Percentiles rank a stretch among this genome's conserved stretches.
These are phyloP conservation scores for Tenualosa ilisha DNA, from an alignment of 2,797 vertebrate species.

Conservation along the genomic window DNA sequence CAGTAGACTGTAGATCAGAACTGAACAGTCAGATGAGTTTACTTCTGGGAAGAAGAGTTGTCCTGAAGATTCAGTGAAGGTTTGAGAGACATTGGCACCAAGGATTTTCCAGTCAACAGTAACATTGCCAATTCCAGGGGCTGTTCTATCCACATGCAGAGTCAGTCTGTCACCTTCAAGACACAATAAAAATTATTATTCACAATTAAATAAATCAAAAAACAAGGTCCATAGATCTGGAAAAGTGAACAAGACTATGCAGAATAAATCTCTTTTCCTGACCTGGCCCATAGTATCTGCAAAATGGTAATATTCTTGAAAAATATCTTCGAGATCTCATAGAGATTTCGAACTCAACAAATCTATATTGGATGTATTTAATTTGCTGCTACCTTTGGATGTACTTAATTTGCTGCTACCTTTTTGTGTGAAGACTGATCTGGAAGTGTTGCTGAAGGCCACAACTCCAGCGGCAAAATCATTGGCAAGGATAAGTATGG, in stretches of 20 bases:
- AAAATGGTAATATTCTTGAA: no score
- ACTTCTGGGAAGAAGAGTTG: conserved; percentile 86
- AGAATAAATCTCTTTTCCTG: no score
- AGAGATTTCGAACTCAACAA: no score
- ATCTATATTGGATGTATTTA: no score
- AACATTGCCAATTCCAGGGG: conserved; percentile 89
- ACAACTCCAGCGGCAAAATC: conserved; percentile 90
- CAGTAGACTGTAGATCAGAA: neutral
- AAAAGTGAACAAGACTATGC: no score
- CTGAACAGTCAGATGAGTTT: conserved; percentile 37
- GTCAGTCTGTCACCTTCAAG: conserved; percentile 81
- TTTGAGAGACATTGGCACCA: conserved; percentile 77
- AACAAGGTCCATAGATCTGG: no score
- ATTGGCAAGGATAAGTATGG: conserved; percentile 87
- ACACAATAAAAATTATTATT: conserved; percentile 29
- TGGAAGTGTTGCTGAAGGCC: conserved; percentile 85
- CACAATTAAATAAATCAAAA: no score
- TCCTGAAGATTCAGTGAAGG: conserved; percentile 83
- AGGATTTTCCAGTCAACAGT: conserved; percentile 86
- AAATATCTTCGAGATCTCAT: no score
- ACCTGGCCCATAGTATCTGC: no score
- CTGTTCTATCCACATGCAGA: conserved; percentile 82
- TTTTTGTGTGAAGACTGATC: conserved; percentile 80
- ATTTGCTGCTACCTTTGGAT: no score
- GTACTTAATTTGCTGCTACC: conserved; percentile 70